Evolutionary conservation across 2,113 vertebrate genomes (phyloP).

Genomic region (Forbesichthys papilliferus): DNA sequence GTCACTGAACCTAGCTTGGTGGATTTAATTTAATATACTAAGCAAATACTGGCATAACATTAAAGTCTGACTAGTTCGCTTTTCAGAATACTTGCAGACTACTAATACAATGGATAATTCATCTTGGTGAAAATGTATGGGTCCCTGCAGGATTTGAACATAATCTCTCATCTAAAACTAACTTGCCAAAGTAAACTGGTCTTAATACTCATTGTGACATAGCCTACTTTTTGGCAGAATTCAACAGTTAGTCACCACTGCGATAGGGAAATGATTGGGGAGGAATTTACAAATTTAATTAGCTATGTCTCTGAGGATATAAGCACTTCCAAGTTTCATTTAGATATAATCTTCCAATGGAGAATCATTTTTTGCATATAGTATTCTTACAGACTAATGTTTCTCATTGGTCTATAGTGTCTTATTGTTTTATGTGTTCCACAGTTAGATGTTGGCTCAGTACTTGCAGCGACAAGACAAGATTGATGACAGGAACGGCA

Average conservation of each 20-base stretch:
- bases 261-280: constrained; percentile 55
- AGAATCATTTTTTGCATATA: constrained; percentile 47
- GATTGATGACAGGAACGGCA: background rate
- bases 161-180: constrained; percentile 25
- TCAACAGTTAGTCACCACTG: constrained; percentile 25
- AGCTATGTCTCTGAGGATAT: constrained; percentile 61
- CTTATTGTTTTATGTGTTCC: background rate
- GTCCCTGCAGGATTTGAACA: constrained; percentile 30
- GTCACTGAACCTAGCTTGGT: constrained; percentile 23
- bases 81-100: constrained; percentile 14
- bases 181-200: constrained; percentile 38
- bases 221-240: constrained; percentile 55
- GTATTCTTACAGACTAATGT: constrained; percentile 24
- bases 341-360: constrained; percentile 65
- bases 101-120: constrained; percentile 8
- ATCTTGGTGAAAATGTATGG: constrained; percentile 4
- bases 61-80: constrained; percentile 50
- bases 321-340: constrained; percentile 65
- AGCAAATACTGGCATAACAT: constrained; percentile 49
- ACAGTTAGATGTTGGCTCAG: background rate
- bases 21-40: constrained; percentile 49
- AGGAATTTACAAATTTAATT: constrained; percentile 70
- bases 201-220: constrained; percentile 54
- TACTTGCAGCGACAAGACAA: background rate
- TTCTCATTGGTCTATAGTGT: constrained; percentile 5